Evolutionary conservation across 2,888 invertebrate genomes (phyloP), one percentile per base, ranked within the genome.

Genomic region (Oscheius sp.): DNA sequence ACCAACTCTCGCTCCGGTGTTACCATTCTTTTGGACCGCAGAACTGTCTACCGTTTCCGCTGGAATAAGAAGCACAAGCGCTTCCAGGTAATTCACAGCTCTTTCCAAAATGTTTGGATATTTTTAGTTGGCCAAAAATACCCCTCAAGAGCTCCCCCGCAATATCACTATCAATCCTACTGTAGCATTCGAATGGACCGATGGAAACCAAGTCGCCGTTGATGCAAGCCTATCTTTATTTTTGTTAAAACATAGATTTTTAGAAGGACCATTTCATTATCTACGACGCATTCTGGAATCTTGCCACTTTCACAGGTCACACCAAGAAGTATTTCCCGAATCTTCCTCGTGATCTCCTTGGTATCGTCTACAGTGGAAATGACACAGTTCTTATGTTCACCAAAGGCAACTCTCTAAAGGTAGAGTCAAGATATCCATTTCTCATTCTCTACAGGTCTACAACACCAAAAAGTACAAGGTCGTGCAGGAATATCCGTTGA

Each of bases 251-350:
- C 12, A 10, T 0, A 15, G 15, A 23, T 27, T 58, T 76, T 67
- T 66, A 82, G 79, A 74, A 73, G n/a, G 74, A 78, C 29, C 72
- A 76, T 45, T 85, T 85, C 71, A 73, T 79, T 57, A 81, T 82
- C 55, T 85, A 82, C 75, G 83, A 85, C 68, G 82, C 84, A 31
- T 84, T 81, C 64, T 82, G 81, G 79, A 84, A 84, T 69, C 50
- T 84, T 29, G 78, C 78, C 58, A 80, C 82, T 3, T 82, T 82
- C 72, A 69, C 70, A 25, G 79, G 75, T 29, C 75, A 78, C 61
- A 74, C 75, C 6, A 71, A 69, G n/a, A 72, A 69, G 69, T 72
- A 76, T 67, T 78, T 78, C 71, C 78, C 78, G 10, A 82, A 80
- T 61, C 63, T 84, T 42, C 84, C 83, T 37, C 72, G 72, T 20